Evolutionary conservation across 2,797 vertebrate species (phyloP), one percentile per base, ranked within the genome.

Genomic region (Salarias fasciatus): DNA sequence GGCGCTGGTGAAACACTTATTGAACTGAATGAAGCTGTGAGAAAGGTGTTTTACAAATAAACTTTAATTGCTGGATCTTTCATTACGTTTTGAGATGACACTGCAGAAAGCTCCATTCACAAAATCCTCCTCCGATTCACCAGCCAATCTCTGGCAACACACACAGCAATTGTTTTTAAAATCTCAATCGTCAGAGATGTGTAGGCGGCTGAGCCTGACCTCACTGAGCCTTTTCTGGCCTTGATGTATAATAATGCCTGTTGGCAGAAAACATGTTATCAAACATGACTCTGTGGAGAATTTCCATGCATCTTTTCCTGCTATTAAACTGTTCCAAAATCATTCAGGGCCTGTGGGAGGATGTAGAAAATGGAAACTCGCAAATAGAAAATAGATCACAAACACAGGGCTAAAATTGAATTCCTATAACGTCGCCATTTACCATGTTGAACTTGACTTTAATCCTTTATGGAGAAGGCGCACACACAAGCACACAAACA

Each of bases 381-480:
- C 12, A 42, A 72, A 57, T 52, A 40, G 43, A 58, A 63, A 67
- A 72, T 48, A 68, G 42, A 76, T 60, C 55, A 28, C 40, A 76
- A 77, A 79, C 61, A 63, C 56, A 45, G 29, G 40, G 47, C 53
- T 70, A 65, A 69, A 79, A 80, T 61, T 71, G 64, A 30, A 62
- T 78, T 69, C 63, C 29, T 77, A 63, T 49, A 76, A 62, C 45
- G 45, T 31, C 40, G 65, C 60, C 49, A 47, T 85, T 88, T 79
- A 85, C 53, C 45, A 73, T 70, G 69, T 81, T 75, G 63, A 78
- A 80, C 57, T 63, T 74, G 43, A 86, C 84, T 79, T 75, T 77
- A 89, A 89, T 90, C 85, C 71, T 76, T 86, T 61, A 46, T 57
- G 42, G 46, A 56, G 49, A 71, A 71, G 79, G 67, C 53, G 62